Base-by-base conservation (phyloP, 2,113 vertebrate genomes). In the Ciconia maguari region DNA sequence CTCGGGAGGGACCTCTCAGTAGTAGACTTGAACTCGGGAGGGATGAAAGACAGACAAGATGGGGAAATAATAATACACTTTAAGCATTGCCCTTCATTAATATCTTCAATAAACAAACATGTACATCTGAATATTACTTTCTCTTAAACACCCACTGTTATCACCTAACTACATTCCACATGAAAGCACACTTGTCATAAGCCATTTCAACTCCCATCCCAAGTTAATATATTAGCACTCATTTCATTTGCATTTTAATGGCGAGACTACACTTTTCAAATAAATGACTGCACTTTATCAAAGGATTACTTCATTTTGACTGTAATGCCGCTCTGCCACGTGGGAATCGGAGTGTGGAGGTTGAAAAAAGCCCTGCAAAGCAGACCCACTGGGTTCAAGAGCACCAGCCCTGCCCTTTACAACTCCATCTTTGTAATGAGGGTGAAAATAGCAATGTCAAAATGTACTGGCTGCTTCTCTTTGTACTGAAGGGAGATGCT, bases 211-310 rank as follows among this genome's bases (percentile, higher is more conserved):
- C 93, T 95, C 90, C 89, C 68, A 90, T 77, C 94, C 95, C 83
- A 74, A 95, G 90, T 96, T 97, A 97, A 97, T 96, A 95, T 96
- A 98, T 97, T 97, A 97, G 95, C 90, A 92, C 94, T 96, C 94
- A 91, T 96, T 95, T 96, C 92, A 98, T 98, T 98, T 97, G 97
- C 97, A 98, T 98, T 98, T 98, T 98, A 98, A 98, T 98, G 97
- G 95, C 1, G 1, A 96, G 94, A 93, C 96, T 97, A 88, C 79
- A 95, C 96, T 97, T 97, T 93, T 97, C 95, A 96, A 84, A 96
- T 93, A 96, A 98, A 97, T 97, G 96, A 91, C 87, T 95, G 93
- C 78, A 92, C 94, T 97, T 96, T 95, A 96, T 97, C 97, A 97
- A 88, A 97, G 96, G 97, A 97, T 98, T 97, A 94, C 96, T 98